phyloP scores from a whole-genome alignment of 2,113 vertebrate genomes.

The Chionis minor region DNA sequence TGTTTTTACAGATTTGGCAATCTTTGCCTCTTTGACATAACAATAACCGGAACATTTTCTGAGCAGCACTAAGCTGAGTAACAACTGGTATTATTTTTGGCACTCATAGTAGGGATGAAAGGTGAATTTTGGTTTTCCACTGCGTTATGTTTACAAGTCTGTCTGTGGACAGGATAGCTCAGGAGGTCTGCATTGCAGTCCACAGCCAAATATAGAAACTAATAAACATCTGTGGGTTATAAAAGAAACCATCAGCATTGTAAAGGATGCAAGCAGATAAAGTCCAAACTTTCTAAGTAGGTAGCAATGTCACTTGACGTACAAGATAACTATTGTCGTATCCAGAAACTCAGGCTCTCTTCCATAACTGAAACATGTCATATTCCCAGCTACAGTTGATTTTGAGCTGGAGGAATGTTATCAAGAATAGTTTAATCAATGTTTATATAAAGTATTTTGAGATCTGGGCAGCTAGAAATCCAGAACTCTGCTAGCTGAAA shows the following conservation, averaged over 20 bases:
- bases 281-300: background rate
- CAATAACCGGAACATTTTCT: slow-evolving; percentile 52
- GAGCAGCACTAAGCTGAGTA: slow-evolving; percentile 19
- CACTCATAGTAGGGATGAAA: background rate
- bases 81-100: slow-evolving; percentile 50
- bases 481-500: background rate
- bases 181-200: background rate
- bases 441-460: background rate
- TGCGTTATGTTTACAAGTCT: slow-evolving; percentile 6
- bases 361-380: background rate
- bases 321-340: background rate
- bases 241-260: background rate
- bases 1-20: slow-evolving; percentile 33
- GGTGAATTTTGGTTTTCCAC: background rate
- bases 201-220: background rate
- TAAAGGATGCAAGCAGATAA: background rate
- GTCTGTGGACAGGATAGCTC: background rate
- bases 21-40: slow-evolving; percentile 33
- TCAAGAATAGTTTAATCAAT: background rate
- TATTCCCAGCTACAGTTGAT: background rate
- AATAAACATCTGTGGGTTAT: background rate
- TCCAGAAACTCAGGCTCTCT: background rate
- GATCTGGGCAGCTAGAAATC: background rate
- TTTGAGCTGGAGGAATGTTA: background rate
- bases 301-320: background rate